Evolutionary conservation across 30 jellyfish, hydroid and myxozoan genomes (phyloP).

Genomic region (Clytia hemisphaerica): DNA sequence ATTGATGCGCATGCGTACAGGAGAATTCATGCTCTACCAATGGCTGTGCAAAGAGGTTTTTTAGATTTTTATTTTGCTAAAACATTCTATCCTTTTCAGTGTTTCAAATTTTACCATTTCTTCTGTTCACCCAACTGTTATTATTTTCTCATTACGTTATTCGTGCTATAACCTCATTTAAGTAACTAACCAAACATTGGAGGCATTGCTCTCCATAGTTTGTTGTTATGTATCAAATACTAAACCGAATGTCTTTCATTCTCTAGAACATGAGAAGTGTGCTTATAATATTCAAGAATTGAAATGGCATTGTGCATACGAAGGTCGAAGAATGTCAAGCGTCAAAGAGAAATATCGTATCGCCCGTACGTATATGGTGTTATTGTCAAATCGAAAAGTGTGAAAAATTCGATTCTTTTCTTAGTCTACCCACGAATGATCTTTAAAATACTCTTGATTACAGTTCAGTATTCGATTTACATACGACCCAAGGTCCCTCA

Average conservation of each 20-base stretch:
- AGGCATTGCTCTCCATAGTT: background rate
- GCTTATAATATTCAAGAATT: slow-evolving; percentile 72
- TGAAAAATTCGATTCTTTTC: background rate
- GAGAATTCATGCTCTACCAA: slow-evolving; percentile 58
- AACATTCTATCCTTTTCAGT: background rate
- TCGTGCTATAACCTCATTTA: background rate
- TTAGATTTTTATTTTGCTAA: background rate
- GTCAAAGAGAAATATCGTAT: slow-evolving; percentile 26
- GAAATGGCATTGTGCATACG: slow-evolving; percentile 69
- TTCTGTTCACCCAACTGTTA: background rate
- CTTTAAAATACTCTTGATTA: too few species aligned
- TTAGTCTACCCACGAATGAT: too few species aligned
- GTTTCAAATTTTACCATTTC: background rate
- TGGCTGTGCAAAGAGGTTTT: slow-evolving; percentile 75
- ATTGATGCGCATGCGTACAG: slow-evolving; percentile 58
- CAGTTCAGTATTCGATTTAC: too few species aligned
- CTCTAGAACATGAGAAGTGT: slow-evolving; percentile 68
- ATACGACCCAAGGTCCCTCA: too few species aligned
- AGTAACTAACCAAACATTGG: background rate
- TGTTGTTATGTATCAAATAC: background rate
- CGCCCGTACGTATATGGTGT: slow-evolving; percentile 33
- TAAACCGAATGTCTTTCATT: background rate
- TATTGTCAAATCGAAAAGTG: background rate
- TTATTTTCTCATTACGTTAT: background rate
- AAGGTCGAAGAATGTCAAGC: slow-evolving; percentile 45